Conservation (phyloP, 2,113 vertebrate genomes). For the Sphyrna mokarran region DNA sequence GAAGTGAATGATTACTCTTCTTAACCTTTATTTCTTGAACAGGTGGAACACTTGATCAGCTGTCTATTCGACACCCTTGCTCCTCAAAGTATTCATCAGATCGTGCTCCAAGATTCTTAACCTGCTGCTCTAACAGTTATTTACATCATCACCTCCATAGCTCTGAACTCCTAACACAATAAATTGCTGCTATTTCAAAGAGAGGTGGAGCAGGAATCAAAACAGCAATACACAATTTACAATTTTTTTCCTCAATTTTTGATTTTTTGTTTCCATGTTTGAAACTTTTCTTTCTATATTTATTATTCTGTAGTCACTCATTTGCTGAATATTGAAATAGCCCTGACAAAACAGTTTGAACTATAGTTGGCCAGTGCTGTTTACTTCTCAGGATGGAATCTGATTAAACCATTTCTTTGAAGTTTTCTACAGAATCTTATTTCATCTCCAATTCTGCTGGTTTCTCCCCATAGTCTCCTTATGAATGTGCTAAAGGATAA, state of each 20-base stretch:
- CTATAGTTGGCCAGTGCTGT: background rate
- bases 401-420: background rate
- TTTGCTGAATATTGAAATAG: background rate
- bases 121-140: background rate
- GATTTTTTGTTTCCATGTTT: background rate
- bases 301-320: background rate
- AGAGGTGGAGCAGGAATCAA: background rate
- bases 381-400: background rate
- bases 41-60: slow-evolving; percentile 55
- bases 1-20: background rate
- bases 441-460: background rate
- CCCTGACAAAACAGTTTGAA: no score
- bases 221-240: no score
- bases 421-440: background rate
- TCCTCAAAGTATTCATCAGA: slow-evolving; percentile 47
- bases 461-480: background rate
- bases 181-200: background rate
- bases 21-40: slow-evolving; percentile 30
- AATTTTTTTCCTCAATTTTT: background rate
- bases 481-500: background rate
- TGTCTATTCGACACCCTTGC: slow-evolving; percentile 54
- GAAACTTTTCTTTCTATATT: background rate
- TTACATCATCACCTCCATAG: background rate
- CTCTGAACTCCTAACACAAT: background rate
- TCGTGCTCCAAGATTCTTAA: slow-evolving; percentile 39